Evolutionary conservation across 2,113 vertebrate genomes (phyloP).

Genomic region (Rhinoderma darwinii): DNA sequence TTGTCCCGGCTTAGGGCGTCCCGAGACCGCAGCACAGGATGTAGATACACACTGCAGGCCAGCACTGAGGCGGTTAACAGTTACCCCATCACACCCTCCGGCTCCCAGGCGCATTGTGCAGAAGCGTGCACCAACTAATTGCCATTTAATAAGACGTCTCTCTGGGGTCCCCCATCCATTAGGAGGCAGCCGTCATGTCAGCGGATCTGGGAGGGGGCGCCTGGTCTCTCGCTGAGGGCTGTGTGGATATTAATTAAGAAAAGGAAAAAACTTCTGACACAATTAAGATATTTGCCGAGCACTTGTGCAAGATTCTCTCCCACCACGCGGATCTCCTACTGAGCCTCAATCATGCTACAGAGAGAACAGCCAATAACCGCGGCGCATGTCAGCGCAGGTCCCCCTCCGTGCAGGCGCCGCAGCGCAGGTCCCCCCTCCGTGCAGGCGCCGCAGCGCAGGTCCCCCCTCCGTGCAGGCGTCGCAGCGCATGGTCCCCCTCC

Average conservation of each 20-base stretch:
- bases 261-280: slow-evolving; percentile 52
- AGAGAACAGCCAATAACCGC: slow-evolving; percentile 44
- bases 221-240: slow-evolving; percentile 35
- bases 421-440: too few relatives aligned
- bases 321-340: slow-evolving; percentile 19
- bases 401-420: too few relatives aligned
- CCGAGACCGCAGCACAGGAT: too few relatives aligned
- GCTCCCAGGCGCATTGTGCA: slow-evolving; percentile 8
- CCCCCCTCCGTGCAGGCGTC: too few relatives aligned
- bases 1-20: neutral
- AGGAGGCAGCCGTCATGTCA: slow-evolving; percentile 51
- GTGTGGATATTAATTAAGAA: slow-evolving; percentile 55
- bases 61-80: neutral
- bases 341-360: slow-evolving; percentile 42
- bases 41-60: neutral
- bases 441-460: too few relatives aligned
- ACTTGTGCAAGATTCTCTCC: slow-evolving; percentile 22
- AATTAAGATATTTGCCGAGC: slow-evolving; percentile 45
- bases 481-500: too few relatives aligned
- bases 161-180: slow-evolving; percentile 52
- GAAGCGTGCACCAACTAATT: slow-evolving; percentile 36
- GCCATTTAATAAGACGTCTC: slow-evolving; percentile 51
- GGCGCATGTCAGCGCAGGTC: neutral
- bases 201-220: slow-evolving; percentile 26
- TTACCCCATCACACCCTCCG: neutral